These are phyloP conservation scores for Ctenicera cuprea DNA, from an alignment of 2,888 invertebrate genomes.

Conservation along the genomic window DNA sequence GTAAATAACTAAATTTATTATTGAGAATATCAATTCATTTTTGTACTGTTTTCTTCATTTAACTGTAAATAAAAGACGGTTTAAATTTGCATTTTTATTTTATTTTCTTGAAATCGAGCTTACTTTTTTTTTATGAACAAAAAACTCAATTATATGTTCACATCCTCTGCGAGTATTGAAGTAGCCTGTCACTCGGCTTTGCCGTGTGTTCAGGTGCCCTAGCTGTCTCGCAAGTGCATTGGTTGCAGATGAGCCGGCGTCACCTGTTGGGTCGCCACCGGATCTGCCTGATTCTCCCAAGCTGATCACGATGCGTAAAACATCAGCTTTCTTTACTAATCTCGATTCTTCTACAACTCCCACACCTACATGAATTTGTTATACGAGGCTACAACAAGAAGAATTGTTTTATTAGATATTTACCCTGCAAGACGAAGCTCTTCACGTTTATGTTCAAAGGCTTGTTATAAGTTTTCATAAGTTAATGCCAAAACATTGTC, in stretches of 20 bases:
- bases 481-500: slow-evolving; percentile 27
- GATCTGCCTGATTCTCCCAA: slow-evolving; percentile 63
- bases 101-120: slow-evolving; percentile 19
- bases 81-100: slow-evolving; percentile 21
- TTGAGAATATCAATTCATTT: not conserved
- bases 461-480: not conserved
- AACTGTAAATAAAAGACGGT: slow-evolving; percentile 41
- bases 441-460: slow-evolving; percentile 15
- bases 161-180: slow-evolving; percentile 36
- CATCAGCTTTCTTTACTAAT: slow-evolving; percentile 66
- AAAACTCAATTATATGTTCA: slow-evolving; percentile 11
- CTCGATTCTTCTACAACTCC: slow-evolving; percentile 67
- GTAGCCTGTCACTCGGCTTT: slow-evolving; percentile 43
- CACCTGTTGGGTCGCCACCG: slow-evolving; percentile 61
- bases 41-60: slow-evolving; percentile 37
- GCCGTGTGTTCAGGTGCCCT: slow-evolving; percentile 42
- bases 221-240: slow-evolving; percentile 47
- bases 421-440: slow-evolving; percentile 32
- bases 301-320: slow-evolving; percentile 62
- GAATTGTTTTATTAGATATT: slow-evolving; percentile 36
- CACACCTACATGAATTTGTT: slow-evolving; percentile 64
- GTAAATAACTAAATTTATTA: slow-evolving; percentile 17
- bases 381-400: slow-evolving; percentile 35
- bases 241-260: slow-evolving; percentile 63
- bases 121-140: slow-evolving; percentile 5